Conservation (phyloP, 1,140 invertebrate species). For the Nephotettix cincticeps region DNA sequence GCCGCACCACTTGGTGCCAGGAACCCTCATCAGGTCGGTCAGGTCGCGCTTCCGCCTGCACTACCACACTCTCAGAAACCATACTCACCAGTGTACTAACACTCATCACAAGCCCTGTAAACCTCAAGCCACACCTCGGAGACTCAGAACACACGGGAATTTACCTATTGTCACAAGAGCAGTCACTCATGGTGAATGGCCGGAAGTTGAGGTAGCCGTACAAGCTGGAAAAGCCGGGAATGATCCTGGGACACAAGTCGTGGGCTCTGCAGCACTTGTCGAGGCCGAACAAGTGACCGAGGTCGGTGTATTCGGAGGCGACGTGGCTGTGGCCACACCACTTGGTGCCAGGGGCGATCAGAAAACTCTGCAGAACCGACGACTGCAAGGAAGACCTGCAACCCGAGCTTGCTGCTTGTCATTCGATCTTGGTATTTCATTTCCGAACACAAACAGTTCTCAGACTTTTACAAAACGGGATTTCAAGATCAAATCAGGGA, state of each 20-base stretch:
- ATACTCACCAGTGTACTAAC: no score
- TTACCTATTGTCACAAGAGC: constrained; percentile 82
- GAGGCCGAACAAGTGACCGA: constrained; percentile 62
- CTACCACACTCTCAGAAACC: no score
- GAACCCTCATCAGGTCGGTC: constrained; percentile 65
- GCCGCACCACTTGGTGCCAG: constrained; percentile 88
- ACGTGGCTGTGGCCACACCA: constrained; percentile 72
- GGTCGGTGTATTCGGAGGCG: constrained; percentile 60
- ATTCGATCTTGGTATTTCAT: no score
- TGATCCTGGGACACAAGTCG: constrained; percentile 70
- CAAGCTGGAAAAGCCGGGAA: constrained; percentile 64
- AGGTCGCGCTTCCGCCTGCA: constrained; percentile 53
- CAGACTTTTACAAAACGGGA: no score
- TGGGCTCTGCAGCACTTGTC: constrained; percentile 76
- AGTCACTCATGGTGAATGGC: constrained; percentile 83
- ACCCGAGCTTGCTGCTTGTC: no score
- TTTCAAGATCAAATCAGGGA: no score
- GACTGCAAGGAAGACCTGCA: no score
- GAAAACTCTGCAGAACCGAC: no score
- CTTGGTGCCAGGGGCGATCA: constrained; percentile 57
- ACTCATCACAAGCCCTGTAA: background rate
- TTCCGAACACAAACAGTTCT: no score
- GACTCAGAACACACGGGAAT: no score
- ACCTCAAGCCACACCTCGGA: background rate
- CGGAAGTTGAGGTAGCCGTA: constrained; percentile 77